phyloP scores from a whole-genome alignment of 2,113 vertebrate species.

The Lethenteron reissneri region DNA sequence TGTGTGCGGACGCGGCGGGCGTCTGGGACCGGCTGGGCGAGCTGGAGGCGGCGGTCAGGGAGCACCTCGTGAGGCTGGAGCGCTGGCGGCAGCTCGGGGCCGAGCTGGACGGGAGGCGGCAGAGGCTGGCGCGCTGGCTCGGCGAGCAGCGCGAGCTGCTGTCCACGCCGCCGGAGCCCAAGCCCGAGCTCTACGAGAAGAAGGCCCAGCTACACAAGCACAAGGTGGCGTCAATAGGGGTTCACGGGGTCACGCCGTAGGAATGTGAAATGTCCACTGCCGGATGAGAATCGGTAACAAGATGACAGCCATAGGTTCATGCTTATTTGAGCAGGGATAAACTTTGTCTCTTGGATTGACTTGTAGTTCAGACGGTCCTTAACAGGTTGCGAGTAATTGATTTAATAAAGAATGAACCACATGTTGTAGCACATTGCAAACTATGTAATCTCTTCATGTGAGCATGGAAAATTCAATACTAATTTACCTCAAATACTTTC shows the following conservation, averaged over 20 bases:
- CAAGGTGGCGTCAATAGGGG: conserved; percentile 36
- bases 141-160: conserved; percentile 40
- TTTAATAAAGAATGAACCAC: not conserved
- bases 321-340: not conserved
- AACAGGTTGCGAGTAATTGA: not conserved
- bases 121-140: conserved; percentile 50
- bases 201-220: conserved; percentile 81
- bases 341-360: not conserved
- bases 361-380: not conserved
- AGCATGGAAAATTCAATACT: no score
- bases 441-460: no score
- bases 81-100: conserved; percentile 49
- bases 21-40: conserved; percentile 46
- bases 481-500: no score
- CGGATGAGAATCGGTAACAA: no score
- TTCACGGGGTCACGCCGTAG: no score
- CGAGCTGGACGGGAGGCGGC: conserved; percentile 71
- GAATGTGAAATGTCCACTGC: no score
- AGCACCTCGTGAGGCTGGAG: conserved; percentile 46
- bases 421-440: no score
- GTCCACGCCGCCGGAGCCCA: conserved; percentile 40
- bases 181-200: conserved; percentile 75
- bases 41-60: conserved; percentile 41
- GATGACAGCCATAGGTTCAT: not conserved
- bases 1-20: conserved; percentile 39